phyloP scores from a whole-genome alignment of 2,888 invertebrate species.

The Lissonota sp. region DNA sequence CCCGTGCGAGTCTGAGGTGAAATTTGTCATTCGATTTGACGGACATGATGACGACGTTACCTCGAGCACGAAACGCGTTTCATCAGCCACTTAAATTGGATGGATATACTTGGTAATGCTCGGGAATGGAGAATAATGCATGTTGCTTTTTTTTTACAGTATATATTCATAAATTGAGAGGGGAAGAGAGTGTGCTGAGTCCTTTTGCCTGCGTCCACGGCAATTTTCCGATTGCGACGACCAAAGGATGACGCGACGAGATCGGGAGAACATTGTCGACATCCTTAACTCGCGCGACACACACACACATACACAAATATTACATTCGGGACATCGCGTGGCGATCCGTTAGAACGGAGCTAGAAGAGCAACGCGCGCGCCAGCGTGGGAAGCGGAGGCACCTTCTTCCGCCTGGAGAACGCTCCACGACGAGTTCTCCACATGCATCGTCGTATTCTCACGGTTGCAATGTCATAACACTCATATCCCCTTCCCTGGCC shows the following conservation, averaged over 20 bases:
- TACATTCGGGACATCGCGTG: slow-evolving; percentile 60
- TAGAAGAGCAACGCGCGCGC: slow-evolving; percentile 69
- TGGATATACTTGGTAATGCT: slow-evolving; percentile 47
- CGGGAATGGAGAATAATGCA: background rate
- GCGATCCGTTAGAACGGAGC: slow-evolving; percentile 80
- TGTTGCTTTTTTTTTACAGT: background rate
- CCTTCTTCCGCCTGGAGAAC: slow-evolving; percentile 76
- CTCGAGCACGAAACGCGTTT: slow-evolving; percentile 17
- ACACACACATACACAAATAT: slow-evolving; percentile 16
- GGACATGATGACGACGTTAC: slow-evolving; percentile 14
- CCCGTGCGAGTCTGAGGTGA: slow-evolving; percentile 16
- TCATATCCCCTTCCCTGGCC: slow-evolving; percentile 6
- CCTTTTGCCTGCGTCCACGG: slow-evolving; percentile 16
- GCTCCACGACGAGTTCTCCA: slow-evolving; percentile 58
- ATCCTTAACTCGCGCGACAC: slow-evolving; percentile 24
- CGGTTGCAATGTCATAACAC: slow-evolving; percentile 78
- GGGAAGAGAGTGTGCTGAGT: background rate
- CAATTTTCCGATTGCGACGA: slow-evolving; percentile 60
- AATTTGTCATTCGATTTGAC: slow-evolving; percentile 59
- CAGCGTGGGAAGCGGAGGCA: slow-evolving; percentile 80
- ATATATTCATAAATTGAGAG: background rate
- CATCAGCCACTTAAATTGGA: slow-evolving; percentile 47
- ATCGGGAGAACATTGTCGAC: slow-evolving; percentile 62
- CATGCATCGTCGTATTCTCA: slow-evolving; percentile 77
- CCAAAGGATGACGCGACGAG: slow-evolving; percentile 51